Conservation (phyloP, 2,113 vertebrate species). For the Indicator maculatus region DNA sequence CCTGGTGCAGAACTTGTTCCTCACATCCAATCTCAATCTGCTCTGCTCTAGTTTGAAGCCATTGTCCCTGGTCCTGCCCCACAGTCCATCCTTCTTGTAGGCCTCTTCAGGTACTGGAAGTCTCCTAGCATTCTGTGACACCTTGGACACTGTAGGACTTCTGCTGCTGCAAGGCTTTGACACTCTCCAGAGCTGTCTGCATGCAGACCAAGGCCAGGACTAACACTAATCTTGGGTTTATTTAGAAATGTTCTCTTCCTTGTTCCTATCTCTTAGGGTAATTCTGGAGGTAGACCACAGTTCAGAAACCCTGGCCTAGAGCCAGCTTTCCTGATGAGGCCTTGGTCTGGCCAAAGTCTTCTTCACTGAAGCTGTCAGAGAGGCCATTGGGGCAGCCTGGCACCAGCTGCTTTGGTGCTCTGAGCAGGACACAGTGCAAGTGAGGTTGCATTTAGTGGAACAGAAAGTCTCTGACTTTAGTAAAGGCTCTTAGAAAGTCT, state of each 20-base stretch:
- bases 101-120: too few species aligned
- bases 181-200: not conserved
- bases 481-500: too few species aligned
- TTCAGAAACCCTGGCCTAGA: not conserved
- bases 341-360: not conserved
- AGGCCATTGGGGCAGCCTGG: not conserved
- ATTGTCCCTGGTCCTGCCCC: too few species aligned
- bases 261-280: not conserved
- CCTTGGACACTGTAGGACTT: not conserved
- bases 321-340: rapidly evolving
- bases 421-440: not conserved
- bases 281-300: not conserved
- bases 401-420: not conserved
- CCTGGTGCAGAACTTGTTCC: too few species aligned
- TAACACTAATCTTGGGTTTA: not conserved
- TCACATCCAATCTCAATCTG: too few species aligned
- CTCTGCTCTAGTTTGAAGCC: too few species aligned
- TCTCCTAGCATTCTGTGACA: too few species aligned
- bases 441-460: not conserved
- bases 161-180: not conserved
- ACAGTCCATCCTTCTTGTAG: too few species aligned
- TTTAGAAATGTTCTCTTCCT: not conserved
- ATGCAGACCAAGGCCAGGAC: not conserved
- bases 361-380: not conserved
- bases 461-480: not conserved